phyloP scores from a whole-genome alignment of 1,140 invertebrate genomes.

The Lethrus apterus region DNA sequence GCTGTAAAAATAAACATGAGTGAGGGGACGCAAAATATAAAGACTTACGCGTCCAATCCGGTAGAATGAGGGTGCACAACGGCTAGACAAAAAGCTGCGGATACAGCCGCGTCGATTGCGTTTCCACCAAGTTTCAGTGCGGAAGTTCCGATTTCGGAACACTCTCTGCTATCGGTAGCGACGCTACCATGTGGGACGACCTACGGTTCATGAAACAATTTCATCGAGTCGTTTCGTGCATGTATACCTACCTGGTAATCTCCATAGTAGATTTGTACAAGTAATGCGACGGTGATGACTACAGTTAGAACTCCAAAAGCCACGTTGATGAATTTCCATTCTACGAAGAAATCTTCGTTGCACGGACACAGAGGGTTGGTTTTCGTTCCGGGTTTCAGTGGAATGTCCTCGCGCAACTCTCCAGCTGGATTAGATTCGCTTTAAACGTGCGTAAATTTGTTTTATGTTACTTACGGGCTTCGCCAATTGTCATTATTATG shows the following conservation, averaged over 20 bases:
- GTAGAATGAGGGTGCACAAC: slow-evolving; percentile 61
- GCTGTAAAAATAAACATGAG: slow-evolving; percentile 42
- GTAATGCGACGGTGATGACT: slow-evolving; percentile 57
- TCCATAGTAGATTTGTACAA: slow-evolving; percentile 59
- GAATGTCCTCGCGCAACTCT: slow-evolving; percentile 48
- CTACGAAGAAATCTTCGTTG: slow-evolving; percentile 36
- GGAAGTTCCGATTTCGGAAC: slow-evolving; percentile 62
- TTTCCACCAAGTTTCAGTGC: slow-evolving; percentile 60
- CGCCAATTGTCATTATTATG: too few species aligned
- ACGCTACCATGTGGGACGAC: slow-evolving; percentile 67
- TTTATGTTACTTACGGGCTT: too few species aligned
- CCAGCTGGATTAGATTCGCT: too few species aligned
- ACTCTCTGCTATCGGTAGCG: slow-evolving; percentile 60
- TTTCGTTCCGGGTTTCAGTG: slow-evolving; percentile 41
- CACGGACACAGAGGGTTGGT: slow-evolving; percentile 23
- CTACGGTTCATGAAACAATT: too few species aligned
- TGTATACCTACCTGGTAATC: slow-evolving; percentile 52
- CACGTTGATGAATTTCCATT: slow-evolving; percentile 42
- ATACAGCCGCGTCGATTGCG: slow-evolving; percentile 62
- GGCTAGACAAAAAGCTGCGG: slow-evolving; percentile 58
- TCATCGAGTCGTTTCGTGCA: too few species aligned
- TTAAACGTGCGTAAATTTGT: too few species aligned
- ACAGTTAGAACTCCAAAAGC: slow-evolving; percentile 50
- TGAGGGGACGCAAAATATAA: background rate
- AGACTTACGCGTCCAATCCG: slow-evolving; percentile 59